Conservation (phyloP, 2,797 vertebrate genomes). For the Serranus cabrilla region DNA sequence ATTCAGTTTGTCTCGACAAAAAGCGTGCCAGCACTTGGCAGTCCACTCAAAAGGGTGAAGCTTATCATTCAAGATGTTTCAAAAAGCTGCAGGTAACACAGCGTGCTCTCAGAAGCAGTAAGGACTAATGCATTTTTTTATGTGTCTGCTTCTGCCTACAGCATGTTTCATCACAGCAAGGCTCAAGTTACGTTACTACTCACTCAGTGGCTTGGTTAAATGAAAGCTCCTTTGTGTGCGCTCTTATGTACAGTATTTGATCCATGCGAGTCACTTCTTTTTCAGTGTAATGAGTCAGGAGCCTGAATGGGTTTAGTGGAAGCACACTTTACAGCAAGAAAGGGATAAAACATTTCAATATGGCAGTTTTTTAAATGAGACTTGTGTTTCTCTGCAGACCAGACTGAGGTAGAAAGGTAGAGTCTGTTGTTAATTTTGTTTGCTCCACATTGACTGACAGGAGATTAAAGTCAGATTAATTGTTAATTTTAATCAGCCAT, state of each 20-base stretch:
- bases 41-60: slow-evolving; percentile 65
- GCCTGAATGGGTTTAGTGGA: slow-evolving; percentile 27
- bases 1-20: slow-evolving; percentile 78
- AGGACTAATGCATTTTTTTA: slow-evolving; percentile 72
- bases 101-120: slow-evolving; percentile 61
- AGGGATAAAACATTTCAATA: slow-evolving; percentile 4
- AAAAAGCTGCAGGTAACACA: slow-evolving; percentile 70
- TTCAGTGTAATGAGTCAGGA: slow-evolving; percentile 58
- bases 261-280: slow-evolving; percentile 55
- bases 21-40: slow-evolving; percentile 70
- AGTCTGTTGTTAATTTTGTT: slow-evolving; percentile 11
- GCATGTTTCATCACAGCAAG: slow-evolving; percentile 72
- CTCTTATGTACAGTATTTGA: slow-evolving; percentile 68
- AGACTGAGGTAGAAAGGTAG: slow-evolving; percentile 2
- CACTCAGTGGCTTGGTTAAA: slow-evolving; percentile 66
- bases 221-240: slow-evolving; percentile 67
- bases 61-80: slow-evolving; percentile 73
- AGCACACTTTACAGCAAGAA: slow-evolving; percentile 12
- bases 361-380: background rate
- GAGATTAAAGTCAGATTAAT: background rate
- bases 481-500: background rate
- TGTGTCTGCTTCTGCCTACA: slow-evolving; percentile 62
- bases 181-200: slow-evolving; percentile 67
- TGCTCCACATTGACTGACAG: slow-evolving; percentile 3
- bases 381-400: background rate